Conservation (phyloP, 2,888 invertebrate genomes). For the Himalopsyche anomala region DNA sequence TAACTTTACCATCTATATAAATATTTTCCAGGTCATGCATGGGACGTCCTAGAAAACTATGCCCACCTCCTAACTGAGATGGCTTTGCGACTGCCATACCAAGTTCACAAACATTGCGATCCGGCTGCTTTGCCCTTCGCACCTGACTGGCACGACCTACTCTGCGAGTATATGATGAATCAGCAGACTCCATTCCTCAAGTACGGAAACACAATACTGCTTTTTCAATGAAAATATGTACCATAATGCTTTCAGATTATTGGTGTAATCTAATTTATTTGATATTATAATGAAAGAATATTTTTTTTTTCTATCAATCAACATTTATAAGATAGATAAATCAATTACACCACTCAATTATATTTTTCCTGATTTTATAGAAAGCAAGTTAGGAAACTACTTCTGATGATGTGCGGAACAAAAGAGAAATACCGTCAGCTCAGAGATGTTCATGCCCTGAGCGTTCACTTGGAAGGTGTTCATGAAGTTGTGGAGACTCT, state of each 20-base stretch:
- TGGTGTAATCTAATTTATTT: too few species aligned
- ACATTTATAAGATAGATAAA: background rate
- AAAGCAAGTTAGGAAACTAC: slow-evolving; percentile 93
- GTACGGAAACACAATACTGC: slow-evolving; percentile 66
- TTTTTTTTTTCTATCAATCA: background rate
- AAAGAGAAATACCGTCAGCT: slow-evolving; percentile 96
- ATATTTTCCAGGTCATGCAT: slow-evolving; percentile 81
- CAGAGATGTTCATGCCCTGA: slow-evolving; percentile 94
- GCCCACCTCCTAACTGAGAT: slow-evolving; percentile 97
- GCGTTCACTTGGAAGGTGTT: slow-evolving; percentile 89
- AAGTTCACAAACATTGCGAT: slow-evolving; percentile 89
- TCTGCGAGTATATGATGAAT: slow-evolving; percentile 97
- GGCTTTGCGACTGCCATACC: slow-evolving; percentile 94
- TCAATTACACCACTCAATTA: background rate
- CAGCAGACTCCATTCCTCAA: slow-evolving; percentile 91
- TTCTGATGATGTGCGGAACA: slow-evolving; percentile 94
- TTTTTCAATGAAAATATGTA: too few species aligned
- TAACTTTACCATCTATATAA: background rate
- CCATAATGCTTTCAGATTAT: too few species aligned
- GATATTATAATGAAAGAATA: background rate
- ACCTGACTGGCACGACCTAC: slow-evolving; percentile 85
- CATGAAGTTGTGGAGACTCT: slow-evolving; percentile 68
- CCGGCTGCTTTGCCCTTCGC: slow-evolving; percentile 75
- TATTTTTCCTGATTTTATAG: slow-evolving; percentile 72
- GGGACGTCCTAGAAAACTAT: slow-evolving; percentile 95